Evolutionary conservation across 2,113 vertebrate genomes (phyloP), one percentile per base, ranked within the genome.

Genomic region (Nanorana parkeri): DNA sequence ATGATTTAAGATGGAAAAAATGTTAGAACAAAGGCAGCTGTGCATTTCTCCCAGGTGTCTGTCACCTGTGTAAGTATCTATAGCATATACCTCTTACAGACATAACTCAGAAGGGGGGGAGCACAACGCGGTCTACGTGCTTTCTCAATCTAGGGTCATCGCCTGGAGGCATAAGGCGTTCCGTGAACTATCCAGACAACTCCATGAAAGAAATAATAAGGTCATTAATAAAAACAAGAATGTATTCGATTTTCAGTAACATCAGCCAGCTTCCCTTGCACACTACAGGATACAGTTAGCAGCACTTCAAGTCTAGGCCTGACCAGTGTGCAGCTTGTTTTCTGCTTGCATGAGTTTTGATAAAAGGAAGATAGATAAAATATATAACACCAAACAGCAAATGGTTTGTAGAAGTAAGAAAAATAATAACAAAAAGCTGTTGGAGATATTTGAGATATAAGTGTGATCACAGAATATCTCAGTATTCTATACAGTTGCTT

Each of bases 141-240:
- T 32, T 36, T 68, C 17, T 52, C 13, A n/a, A 5, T 19, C 21
- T 47, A 32, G 19, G 68, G 79, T 74, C 60, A 74, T 74, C 51
- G 26, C 61, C 79, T 80, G 16, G 36, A 63, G 66, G 65, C 17
- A 17, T 16, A 67, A 19, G 58, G 58, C 41, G 26, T 58, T 23
- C 61, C 29, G 17, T 56, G 65, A 32, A 81, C 21, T 8, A 29
- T 73, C 58, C 60, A 81, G 79, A 73, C 68, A 52, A 54, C 24
- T 72, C 58, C 7, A 17, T 61, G 36, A 28, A 32, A n/a, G 4
- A 65, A 61, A 63, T 51, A 77, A 63, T 24, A 17, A 19, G 51
- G 61, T 72, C 72, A 69, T 72, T 64, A 63, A 61, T 72, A n/a
- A 72, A 61, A 58, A 29, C 71, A 66, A 16, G 23, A 64, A 71